These are phyloP conservation scores for Crotalus viridis DNA, from an alignment of 2,113 vertebrate genomes.

Conservation along the genomic window DNA sequence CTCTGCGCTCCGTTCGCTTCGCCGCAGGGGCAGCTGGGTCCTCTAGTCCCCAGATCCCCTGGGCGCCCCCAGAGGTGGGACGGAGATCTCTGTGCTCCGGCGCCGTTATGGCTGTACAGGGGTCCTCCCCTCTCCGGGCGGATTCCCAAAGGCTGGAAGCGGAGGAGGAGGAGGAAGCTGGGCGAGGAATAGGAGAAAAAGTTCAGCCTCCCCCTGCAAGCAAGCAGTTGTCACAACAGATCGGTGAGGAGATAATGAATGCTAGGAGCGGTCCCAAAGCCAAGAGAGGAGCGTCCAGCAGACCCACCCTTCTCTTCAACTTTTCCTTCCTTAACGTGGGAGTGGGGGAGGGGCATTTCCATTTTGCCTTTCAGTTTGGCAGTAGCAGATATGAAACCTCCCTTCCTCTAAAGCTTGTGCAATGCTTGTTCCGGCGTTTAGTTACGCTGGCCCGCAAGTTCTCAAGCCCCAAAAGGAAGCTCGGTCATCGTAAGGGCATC, in stretches of 20 bases:
- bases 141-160: neutral
- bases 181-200: neutral
- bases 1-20: neutral
- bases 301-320: neutral
- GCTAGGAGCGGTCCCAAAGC: neutral
- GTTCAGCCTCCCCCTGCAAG: neutral
- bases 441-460: no score
- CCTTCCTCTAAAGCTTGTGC: neutral
- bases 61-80: neutral
- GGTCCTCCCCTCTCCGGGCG: neutral
- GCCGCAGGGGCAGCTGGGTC: neutral
- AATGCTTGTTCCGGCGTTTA: neutral
- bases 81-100: neutral
- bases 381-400: neutral
- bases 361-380: neutral
- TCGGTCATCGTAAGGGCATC: neutral
- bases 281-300: neutral
- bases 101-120: neutral
- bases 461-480: neutral
- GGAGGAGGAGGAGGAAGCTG: neutral
- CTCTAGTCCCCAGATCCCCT: neutral
- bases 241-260: neutral
- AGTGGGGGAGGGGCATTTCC: no score
- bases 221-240: neutral
- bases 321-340: neutral